A percentile compares a stretch with the other conserved stretches of the same genome.
Conservation (phyloP, 2,888 invertebrate genomes). For the Aporophyla lueneburgensis region DNA sequence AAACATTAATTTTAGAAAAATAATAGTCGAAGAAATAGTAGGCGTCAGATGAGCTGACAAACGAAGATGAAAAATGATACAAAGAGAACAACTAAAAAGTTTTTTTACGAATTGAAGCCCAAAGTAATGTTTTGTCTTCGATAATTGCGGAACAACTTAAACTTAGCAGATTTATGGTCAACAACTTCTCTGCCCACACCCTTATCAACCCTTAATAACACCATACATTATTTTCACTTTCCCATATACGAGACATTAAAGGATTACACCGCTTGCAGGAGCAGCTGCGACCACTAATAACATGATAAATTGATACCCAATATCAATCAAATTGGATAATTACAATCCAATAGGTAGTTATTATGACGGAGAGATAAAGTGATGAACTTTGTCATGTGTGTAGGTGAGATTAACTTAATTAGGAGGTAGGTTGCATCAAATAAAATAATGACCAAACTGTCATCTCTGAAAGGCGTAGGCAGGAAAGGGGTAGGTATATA, state of each 20-base stretch:
- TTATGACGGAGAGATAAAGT: neutral
- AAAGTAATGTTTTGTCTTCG: neutral
- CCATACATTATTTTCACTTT: slow-evolving; percentile 3
- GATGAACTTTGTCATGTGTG: neutral
- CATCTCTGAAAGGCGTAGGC: too few species aligned
- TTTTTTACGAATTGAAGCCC: too few species aligned
- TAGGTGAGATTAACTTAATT: neutral
- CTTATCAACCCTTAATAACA: neutral
- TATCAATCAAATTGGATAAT: slow-evolving; percentile 30
- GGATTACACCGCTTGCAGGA: slow-evolving; percentile 7
- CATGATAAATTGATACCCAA: slow-evolving; percentile 24
- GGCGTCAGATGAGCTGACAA: too few species aligned
- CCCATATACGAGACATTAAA: slow-evolving; percentile 6
- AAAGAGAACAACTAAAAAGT: too few species aligned
- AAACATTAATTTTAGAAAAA: too few species aligned
- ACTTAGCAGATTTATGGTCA: neutral
- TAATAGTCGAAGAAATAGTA: too few species aligned
- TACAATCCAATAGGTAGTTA: neutral
- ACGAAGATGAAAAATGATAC: too few species aligned
- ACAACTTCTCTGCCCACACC: neutral
- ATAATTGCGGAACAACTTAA: too few species aligned
- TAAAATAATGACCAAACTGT: neutral
- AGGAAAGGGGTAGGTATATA: too few species aligned
- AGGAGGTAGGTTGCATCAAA: neutral
- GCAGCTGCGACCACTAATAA: slow-evolving; percentile 33